These are phyloP conservation scores for Drosophila cardini DNA, from an alignment of 1,140 invertebrate genomes.

Conservation along the genomic window DNA sequence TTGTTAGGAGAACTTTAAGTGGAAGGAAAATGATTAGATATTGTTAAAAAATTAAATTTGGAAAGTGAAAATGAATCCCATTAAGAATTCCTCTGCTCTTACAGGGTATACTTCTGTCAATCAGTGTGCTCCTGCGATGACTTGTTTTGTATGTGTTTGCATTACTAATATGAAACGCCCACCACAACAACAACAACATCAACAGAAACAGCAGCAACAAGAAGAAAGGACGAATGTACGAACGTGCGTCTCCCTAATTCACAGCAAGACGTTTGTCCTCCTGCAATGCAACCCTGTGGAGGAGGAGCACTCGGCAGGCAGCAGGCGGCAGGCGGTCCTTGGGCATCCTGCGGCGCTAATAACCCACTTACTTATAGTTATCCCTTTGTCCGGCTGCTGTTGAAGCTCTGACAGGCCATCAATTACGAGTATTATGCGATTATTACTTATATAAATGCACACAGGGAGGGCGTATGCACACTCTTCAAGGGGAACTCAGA, in stretches of 20 bases:
- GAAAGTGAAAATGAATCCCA: too few relatives aligned
- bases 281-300: conserved; percentile 26
- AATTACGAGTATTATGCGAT: conserved; percentile 60
- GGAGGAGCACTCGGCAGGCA: background rate
- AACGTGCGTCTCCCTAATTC: conserved; percentile 71
- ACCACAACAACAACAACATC: conserved; percentile 60
- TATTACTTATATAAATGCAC: conserved; percentile 44
- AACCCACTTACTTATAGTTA: conserved; percentile 83
- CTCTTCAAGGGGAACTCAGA: background rate
- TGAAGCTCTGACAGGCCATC: conserved; percentile 57
- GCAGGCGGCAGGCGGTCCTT: conserved; percentile 36
- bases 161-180: conserved; percentile 75
- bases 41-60: too few relatives aligned
- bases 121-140: background rate
- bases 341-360: conserved; percentile 76
- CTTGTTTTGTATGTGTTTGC: conserved; percentile 57
- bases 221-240: conserved; percentile 3
- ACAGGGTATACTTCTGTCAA: conserved; percentile 8
- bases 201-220: conserved; percentile 34
- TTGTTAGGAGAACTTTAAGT: too few relatives aligned
- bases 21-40: too few relatives aligned
- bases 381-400: conserved; percentile 64
- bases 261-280: conserved; percentile 57
- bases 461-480: conserved; percentile 18
- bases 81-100: too few relatives aligned